Evolutionary conservation across 2,797 vertebrate genomes (phyloP), one percentile per base, ranked within the genome.

Genomic region (Eospalax fontanierii): DNA sequence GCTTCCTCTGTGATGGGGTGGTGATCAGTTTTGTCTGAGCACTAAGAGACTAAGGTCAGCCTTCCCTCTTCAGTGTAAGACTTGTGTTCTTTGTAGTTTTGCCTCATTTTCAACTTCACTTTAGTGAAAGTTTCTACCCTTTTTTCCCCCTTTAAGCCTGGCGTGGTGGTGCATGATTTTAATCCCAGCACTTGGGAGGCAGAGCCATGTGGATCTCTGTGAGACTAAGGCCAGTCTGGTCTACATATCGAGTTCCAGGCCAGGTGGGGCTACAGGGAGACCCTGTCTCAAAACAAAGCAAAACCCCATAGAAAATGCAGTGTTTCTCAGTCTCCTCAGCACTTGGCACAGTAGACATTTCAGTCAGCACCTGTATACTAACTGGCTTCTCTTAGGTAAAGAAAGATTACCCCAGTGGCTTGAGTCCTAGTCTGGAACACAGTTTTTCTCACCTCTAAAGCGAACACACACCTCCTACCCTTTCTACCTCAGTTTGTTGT

Each of bases 401-500:
- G 35, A 75, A 28, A 21, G 38, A 90, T 22, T 35, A 22, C 43
- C 50, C 35, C 24, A 54, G 65, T 9, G 1, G 79, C 54, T 38
- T 68, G 40, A 73, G 50, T 46, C 68, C 54, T 33, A 57, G 6
- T 73, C 65, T 81, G 68, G 26, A 79, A 26, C 61, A 83, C 76
- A 30, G 19, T 78, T 96, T 97, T 90, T 94, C 54, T 71, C 26
- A 70, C 71, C n/a, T 94, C 16, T 76, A 74, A 93, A 89, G 22
- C 81, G 33, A 93, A 46, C 46, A 4, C 6, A 84, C n/a, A 6
- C 66, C 65, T n/a, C 9, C 65, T 84, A 4, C n/a, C 65, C 33
- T 88, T 88, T 82, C 92, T 97, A 97, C 94, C 96, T 97, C 96
- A 22, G 79, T 86, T 84, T 76, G 46, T 66, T 90, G 38, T 28